A percentile compares a stretch with the other conserved stretches of the same genome.
phyloP scores from a whole-genome alignment of 1,140 invertebrate species.

The Listronotus bonariensis region DNA sequence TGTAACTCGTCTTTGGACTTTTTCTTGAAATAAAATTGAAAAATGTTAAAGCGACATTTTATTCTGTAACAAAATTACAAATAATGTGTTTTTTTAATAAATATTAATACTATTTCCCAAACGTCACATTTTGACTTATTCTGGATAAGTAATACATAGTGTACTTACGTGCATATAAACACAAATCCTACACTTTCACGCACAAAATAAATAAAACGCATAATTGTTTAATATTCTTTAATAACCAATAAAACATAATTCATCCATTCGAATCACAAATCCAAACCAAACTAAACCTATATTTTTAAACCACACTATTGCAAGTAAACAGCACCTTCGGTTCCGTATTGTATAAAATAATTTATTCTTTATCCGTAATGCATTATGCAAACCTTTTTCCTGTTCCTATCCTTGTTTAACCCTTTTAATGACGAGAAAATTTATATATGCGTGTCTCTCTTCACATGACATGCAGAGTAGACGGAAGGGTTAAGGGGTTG shows the following conservation, averaged over 20 bases:
- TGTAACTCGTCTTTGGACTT: no score
- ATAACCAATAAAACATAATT: background rate
- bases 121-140: no score
- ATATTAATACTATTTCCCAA: no score
- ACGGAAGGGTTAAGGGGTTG: constrained; percentile 24
- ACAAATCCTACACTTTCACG: background rate
- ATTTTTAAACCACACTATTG: constrained; percentile 3
- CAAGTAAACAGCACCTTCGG: constrained; percentile 15
- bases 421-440: background rate
- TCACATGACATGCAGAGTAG: constrained; percentile 27
- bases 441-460: constrained; percentile 13
- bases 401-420: constrained; percentile 14
- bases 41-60: no score
- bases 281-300: constrained; percentile 4
- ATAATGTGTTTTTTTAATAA: no score
- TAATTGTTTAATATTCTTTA: background rate
- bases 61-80: no score
- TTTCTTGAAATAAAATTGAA: no score
- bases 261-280: constrained; percentile 3
- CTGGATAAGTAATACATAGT: no score
- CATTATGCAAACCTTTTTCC: constrained; percentile 34
- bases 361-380: constrained; percentile 36
- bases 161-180: background rate
- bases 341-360: constrained; percentile 23
- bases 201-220: background rate